Evolutionary conservation across 2,797 vertebrate genomes (phyloP).

Genomic region (Fringilla coelebs): DNA sequence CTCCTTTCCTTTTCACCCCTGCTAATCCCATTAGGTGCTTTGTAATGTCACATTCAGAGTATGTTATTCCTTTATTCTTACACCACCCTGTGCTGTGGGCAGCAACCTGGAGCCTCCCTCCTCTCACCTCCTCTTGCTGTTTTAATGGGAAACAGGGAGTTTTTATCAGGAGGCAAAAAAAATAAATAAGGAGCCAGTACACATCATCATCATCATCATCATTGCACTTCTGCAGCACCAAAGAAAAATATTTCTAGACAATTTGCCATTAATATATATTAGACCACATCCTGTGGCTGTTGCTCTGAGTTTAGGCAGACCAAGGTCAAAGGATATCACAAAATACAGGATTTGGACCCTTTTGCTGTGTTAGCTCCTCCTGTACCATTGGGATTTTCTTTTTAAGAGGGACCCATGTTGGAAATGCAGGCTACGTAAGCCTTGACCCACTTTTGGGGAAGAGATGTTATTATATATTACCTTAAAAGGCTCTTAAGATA

Average conservation of each 20-base stretch:
- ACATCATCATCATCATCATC: background rate
- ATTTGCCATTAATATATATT: background rate
- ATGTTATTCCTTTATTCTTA: background rate
- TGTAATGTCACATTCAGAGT: background rate
- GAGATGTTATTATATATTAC: background rate
- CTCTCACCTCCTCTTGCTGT: background rate
- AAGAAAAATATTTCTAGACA: background rate
- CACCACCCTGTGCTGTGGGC: background rate
- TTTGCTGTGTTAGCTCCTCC: background rate
- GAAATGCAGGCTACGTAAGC: background rate
- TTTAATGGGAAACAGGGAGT: background rate
- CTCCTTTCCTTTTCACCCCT: background rate
- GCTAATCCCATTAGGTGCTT: background rate
- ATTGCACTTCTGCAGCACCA: background rate
- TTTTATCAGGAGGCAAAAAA: background rate
- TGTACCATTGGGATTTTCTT: background rate
- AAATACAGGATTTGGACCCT: background rate
- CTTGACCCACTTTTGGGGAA: background rate
- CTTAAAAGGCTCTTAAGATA: background rate
- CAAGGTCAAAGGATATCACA: background rate
- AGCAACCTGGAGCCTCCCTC: background rate
- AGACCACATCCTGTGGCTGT: background rate
- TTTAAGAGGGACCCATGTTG: background rate
- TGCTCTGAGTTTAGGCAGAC: background rate
- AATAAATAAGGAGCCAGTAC: rapidly evolving